A percentile compares a stretch with the other conserved stretches of the same genome.
phyloP scores from a whole-genome alignment of 2,888 invertebrate genomes.

The Spialia ferax region DNA sequence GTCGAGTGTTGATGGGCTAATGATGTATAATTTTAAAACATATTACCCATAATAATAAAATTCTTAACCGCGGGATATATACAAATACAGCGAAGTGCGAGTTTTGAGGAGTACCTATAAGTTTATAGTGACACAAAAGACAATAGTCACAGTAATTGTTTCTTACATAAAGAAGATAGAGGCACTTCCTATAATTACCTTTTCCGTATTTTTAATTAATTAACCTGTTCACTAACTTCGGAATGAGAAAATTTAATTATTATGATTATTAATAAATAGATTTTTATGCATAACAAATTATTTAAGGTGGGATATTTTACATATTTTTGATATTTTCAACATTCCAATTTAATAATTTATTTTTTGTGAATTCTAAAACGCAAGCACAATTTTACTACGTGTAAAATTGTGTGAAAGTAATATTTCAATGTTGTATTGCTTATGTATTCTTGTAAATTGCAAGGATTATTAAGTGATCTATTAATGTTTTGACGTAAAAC shows the following conservation, averaged over 20 bases:
- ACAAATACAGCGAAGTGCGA: too few species aligned
- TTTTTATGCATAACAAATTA: neutral
- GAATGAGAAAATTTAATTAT: neutral
- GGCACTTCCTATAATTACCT: too few species aligned
- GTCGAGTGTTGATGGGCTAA: neutral
- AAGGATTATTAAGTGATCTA: constrained; percentile 54
- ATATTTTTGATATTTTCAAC: constrained; percentile 12
- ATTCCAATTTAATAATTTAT: constrained; percentile 4
- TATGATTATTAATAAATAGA: neutral
- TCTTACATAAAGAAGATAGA: too few species aligned
- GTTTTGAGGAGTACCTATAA: too few species aligned
- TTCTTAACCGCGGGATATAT: too few species aligned
- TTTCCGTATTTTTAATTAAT: too few species aligned
- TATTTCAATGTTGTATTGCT: constrained; percentile 45
- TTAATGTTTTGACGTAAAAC: constrained; percentile 10
- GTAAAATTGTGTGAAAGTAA: constrained; percentile 8
- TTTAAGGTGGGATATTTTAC: neutral
- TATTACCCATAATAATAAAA: too few species aligned
- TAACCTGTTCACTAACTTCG: neutral
- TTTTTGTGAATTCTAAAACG: constrained; percentile 12
- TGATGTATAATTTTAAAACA: neutral
- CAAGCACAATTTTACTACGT: constrained; percentile 4
- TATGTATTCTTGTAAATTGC: constrained; percentile 58
- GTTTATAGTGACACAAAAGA: too few species aligned
- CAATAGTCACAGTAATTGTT: too few species aligned